A percentile compares a stretch with the other conserved stretches of the same genome.
These are phyloP conservation scores for Caenorhabditis afra DNA, from an alignment of 2,888 invertebrate genomes.

Conservation along the genomic window DNA sequence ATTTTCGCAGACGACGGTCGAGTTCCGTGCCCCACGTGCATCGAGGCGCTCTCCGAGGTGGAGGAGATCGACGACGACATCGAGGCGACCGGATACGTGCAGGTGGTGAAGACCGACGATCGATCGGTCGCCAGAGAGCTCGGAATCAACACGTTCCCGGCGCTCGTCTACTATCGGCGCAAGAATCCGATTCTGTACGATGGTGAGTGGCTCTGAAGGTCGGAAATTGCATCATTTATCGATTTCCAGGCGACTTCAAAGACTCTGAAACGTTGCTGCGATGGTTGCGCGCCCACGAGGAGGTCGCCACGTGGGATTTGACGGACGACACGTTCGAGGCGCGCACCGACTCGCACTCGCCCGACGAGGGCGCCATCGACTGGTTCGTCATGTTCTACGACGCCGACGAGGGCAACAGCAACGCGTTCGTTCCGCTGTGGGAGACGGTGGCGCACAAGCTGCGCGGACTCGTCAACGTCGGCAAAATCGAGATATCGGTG, in stretches of 20 bases:
- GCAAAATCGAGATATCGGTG: slow-evolving; percentile 78
- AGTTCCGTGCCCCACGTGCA: slow-evolving; percentile 89
- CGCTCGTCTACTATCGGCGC: slow-evolving; percentile 96
- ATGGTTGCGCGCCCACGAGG: slow-evolving; percentile 80
- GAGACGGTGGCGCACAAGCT: slow-evolving; percentile 81
- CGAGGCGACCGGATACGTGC: slow-evolving; percentile 83
- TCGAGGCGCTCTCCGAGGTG: slow-evolving; percentile 88
- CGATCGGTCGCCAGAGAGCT: slow-evolving; percentile 89
- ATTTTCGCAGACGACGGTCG: slow-evolving; percentile 83
- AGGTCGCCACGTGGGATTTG: slow-evolving; percentile 77
- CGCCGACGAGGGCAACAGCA: slow-evolving; percentile 78
- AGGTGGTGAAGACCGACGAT: slow-evolving; percentile 80
- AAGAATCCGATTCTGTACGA: slow-evolving; percentile 96
- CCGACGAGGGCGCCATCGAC: slow-evolving; percentile 79
- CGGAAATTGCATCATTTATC: neutral
- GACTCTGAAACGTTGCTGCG: slow-evolving; percentile 78
- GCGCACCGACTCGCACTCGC: slow-evolving; percentile 75
- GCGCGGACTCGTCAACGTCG: slow-evolving; percentile 80
- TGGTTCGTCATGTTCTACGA: slow-evolving; percentile 81
- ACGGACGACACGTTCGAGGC: slow-evolving; percentile 80
- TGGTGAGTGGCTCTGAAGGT: slow-evolving; percentile 83
- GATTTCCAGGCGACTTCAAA: slow-evolving; percentile 77
- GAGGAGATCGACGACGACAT: slow-evolving; percentile 94
- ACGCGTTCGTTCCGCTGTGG: slow-evolving; percentile 79
- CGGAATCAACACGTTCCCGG: slow-evolving; percentile 95